phyloP scores from a whole-genome alignment of 2,888 invertebrate species.

The Acrocera orbiculus region DNA sequence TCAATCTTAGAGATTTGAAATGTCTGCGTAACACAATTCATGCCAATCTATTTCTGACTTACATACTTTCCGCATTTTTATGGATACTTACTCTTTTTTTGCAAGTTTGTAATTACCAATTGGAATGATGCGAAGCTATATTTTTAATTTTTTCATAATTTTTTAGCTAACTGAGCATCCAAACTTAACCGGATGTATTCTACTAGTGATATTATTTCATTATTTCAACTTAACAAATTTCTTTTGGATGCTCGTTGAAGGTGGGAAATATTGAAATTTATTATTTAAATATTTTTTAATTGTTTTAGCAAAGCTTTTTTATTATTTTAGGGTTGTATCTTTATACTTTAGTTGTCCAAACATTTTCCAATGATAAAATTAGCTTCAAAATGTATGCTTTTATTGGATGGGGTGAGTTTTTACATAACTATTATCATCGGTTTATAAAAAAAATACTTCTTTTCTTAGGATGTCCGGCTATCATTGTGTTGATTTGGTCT shows the following conservation, averaged over 20 bases:
- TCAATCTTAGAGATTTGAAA: constrained; percentile 56
- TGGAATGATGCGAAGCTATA: neutral
- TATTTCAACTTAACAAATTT: constrained; percentile 88
- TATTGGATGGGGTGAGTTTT: constrained; percentile 71
- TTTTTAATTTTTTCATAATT: constrained; percentile 13
- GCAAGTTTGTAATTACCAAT: constrained; percentile 36
- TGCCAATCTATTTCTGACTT: constrained; percentile 84
- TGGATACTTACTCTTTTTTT: constrained; percentile 73
- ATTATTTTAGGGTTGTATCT: constrained; percentile 53
- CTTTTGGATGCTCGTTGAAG: constrained; percentile 98
- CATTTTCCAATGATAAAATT: constrained; percentile 70
- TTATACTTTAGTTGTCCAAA: constrained; percentile 73
- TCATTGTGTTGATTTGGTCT: constrained; percentile 25
- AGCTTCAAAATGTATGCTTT: constrained; percentile 60
- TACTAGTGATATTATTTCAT: constrained; percentile 62
- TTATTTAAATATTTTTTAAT: constrained; percentile 6
- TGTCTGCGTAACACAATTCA: constrained; percentile 88
- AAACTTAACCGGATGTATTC: constrained; percentile 37
- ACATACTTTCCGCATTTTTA: constrained; percentile 69
- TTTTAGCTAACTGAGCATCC: constrained; percentile 40
- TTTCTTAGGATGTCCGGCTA: constrained; percentile 23
- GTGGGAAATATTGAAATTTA: constrained; percentile 32
- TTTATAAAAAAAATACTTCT: neutral
- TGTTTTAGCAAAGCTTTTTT: constrained; percentile 7
- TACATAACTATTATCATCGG: neutral